Base-by-base conservation (phyloP, 2,888 invertebrate genomes). In the Penaeus monodon region DNA sequence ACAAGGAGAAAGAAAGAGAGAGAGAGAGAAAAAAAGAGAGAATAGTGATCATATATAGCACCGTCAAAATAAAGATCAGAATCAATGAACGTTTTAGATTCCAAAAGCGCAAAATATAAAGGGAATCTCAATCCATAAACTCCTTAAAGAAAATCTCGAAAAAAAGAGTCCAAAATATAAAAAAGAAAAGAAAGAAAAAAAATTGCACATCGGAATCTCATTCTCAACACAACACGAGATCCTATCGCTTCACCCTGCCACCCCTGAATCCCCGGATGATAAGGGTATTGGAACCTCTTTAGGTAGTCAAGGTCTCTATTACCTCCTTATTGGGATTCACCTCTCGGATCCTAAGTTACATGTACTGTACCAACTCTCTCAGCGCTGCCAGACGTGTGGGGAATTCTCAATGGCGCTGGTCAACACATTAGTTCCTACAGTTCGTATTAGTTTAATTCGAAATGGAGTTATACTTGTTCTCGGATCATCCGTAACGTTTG, bases 251-350 rank as follows among this genome's bases (percentile, higher is more conserved):
- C 73, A n/a, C 29, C 38, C 73, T 73, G 27, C 27, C 73, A 76
- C 44, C 49, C n/a, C 1, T 57, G 57, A 57, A 20, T 44, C 76
- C 76, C 14, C 49, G 76, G 49, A 57, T 65, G 27, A 68, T 68
- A 44, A 44, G 44, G 49, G 66, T 65, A 65, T 68, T 68, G 81
- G n/a, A 65, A 44, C 44, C 68, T 81, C 81, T 66, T 81, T 44
- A 81, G 66, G 29, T 33, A 57, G 27, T 38, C 38, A 29, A 24
- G 44, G 57, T 44, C 68, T 81, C 81, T 57, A 81, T 81, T 81
- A 81, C 14, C 68, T 29, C 77, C 68, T 81, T 68, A 68, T 68
- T 81, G 81, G 81, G 44, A 81, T 81, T 81, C 81, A 68, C 27
- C 27, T 65, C 81, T 68, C 38, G 81, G 44, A 68, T 65, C 57